Conservation (phyloP, 2,888 invertebrate species). For the Drosophila ezoana region DNA sequence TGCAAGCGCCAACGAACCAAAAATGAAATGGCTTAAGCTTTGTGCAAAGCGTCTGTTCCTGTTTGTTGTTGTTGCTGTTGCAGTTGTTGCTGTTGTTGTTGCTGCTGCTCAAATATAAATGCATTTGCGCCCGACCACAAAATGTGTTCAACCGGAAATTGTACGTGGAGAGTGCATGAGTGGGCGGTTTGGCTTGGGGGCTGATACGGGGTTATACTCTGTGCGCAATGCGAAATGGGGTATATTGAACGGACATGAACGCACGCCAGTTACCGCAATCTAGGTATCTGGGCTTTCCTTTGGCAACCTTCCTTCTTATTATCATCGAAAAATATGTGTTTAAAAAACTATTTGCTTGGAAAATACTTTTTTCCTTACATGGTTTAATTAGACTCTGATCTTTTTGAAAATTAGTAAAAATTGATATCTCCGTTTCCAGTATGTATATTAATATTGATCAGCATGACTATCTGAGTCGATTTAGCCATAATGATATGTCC, state of each 20-base stretch:
- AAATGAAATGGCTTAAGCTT: slow-evolving; percentile 80
- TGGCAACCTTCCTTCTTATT: no score
- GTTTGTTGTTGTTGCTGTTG: slow-evolving; percentile 30
- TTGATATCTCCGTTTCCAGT: no score
- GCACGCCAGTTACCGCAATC: no score
- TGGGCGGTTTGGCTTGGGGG: slow-evolving; percentile 49
- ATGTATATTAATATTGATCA: no score
- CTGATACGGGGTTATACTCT: slow-evolving; percentile 3
- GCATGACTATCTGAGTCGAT: no score
- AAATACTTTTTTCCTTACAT: no score
- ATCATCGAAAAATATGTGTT: no score
- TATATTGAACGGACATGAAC: background rate
- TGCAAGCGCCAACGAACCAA: slow-evolving; percentile 74
- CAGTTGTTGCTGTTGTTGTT: slow-evolving; percentile 29
- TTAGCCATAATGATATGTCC: no score
- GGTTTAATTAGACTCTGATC: no score
- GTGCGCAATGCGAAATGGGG: background rate
- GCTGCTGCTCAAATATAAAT: slow-evolving; percentile 76
- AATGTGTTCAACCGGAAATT: slow-evolving; percentile 83
- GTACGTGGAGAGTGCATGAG: slow-evolving; percentile 74
- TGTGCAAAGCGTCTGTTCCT: slow-evolving; percentile 61
- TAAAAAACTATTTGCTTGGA: no score
- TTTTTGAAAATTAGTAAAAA: no score
- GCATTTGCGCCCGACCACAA: slow-evolving; percentile 81
- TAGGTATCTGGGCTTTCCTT: no score